Evolutionary conservation across 2,113 vertebrate species (phyloP), one percentile per base, ranked within the genome.

Genomic region (Penelope pileata): DNA sequence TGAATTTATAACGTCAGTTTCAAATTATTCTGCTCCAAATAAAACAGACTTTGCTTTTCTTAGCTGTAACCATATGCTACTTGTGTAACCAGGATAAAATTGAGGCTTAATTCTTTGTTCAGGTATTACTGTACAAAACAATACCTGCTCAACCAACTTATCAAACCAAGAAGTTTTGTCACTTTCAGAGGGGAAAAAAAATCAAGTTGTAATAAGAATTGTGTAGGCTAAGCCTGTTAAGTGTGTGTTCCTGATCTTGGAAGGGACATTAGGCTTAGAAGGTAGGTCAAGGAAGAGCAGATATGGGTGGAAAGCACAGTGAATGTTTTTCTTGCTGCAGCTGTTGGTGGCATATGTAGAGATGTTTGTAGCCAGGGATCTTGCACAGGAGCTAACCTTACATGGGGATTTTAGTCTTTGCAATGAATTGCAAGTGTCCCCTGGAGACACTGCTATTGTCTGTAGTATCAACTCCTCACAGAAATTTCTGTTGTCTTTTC

Each of bases 371-470:
- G 29, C n/a, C 60, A 15, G 24, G 27, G 22, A 50, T 54, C 43
- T 68, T 75, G 43, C 23, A 5, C 7, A 14, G n/a, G 16, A 6
- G 16, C 67, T 86, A 58, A 62, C 21, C 8, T 83, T 14, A 8
- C 6, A 2, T 17, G 6, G 0, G 4, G 4, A 2, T 56, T 91
- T 72, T 78, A 13, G 12, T 51, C 19, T 45, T 70, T 53, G 15
- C 1, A 1, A 3, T 70, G 40, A 70, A 6, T 70, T 91, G 6
- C 2, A 11, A 8, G 3, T 63, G 27, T 40, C 7, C 2, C 11
- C 4, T 3, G 12, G 19, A 34, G 38, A 80, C 18, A 21, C 10
- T 0, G 3, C 47, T 29, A 15, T 72, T 82, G 50, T 3, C 5
- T 8, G 29, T 68, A 10, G 13, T 59, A 17, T n/a, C 38, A 15